Evolutionary conservation across 53 echinoderm and acorn worm genomes (phyloP), one percentile per base, ranked within the genome.

Genomic region (Hippasteria phrygiana): DNA sequence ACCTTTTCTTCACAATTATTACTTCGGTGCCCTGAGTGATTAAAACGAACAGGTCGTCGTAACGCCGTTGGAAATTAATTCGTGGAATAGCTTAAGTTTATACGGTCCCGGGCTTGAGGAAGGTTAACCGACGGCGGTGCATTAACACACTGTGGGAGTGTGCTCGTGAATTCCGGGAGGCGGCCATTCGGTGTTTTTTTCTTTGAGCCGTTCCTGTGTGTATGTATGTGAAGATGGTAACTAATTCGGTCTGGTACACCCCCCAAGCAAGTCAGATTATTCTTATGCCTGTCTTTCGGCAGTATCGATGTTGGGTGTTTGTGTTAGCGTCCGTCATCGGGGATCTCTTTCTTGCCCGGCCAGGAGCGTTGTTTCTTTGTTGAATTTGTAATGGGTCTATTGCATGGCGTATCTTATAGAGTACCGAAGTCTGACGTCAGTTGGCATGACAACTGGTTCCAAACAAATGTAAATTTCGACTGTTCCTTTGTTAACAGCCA

Each of bases 281-380:
- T 67, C 7, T 18, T 9, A 16, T 67, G 16, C 37, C 34, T 9
- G 69, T 36, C 36, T 67, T 26, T 67, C 69, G 14, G 10, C 33
- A 7, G 17, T 59, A 36, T 67, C 69, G 69, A 67, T 36, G 10
- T 11, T 16, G 16, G 0, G 69, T 67, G 37, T 67, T 67, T 67
- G 18, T 67, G 34, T 35, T 67, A 67, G 16, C 13, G 32, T 71
- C 79, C 17, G 54, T 48, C 22, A 89, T 88, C 43, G 89, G 80
- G 72, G 83, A 71, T 37, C 26, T 81, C 10, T 81, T 55, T 42
- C 55, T 62, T 13, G 73, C 59, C 62, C 82, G 80, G 69, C 69
- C 34, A 29, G 1, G 2, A 67, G 33, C 10, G 69, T 35, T 36
- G 69, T 35, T 59, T 67, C 34, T 67, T 67, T 67, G 37, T 26